These are phyloP conservation scores for Hyaena hyaena DNA, from an alignment of 2,113 vertebrate genomes.

Conservation along the genomic window DNA sequence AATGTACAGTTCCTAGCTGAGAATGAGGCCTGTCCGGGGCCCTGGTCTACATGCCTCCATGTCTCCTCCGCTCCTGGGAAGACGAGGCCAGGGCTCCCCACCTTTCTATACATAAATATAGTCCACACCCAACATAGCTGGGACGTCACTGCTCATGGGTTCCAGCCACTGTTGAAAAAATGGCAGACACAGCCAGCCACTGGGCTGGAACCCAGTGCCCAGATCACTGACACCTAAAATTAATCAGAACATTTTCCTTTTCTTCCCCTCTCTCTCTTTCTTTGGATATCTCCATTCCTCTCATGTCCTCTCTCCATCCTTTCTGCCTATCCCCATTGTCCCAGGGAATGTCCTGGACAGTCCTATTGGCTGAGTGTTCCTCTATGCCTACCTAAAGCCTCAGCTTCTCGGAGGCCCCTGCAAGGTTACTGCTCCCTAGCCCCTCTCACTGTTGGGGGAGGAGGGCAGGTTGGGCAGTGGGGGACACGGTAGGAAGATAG, in stretches of 20 bases:
- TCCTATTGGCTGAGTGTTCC: not conserved
- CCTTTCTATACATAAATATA: not conserved
- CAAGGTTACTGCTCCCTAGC: not conserved
- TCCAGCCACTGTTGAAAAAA: not conserved
- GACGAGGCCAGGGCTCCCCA: not conserved
- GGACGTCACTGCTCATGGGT: not conserved
- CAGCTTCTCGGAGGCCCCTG: not conserved
- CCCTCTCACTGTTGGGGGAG: not conserved
- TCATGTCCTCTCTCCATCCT: not conserved
- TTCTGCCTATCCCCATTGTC: not conserved
- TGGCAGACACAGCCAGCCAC: not conserved
- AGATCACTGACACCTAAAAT: not conserved
- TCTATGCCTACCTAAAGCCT: not conserved
- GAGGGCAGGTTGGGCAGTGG: not conserved
- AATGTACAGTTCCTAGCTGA: not conserved
- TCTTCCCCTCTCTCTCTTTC: not conserved
- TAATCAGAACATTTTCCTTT: not conserved
- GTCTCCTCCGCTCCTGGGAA: not conserved
- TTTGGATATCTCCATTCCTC: not conserved
- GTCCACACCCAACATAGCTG: not conserved
- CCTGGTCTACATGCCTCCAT: not conserved
- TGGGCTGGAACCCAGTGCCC: not conserved
- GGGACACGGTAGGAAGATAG: not conserved
- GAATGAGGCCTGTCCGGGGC: not conserved
- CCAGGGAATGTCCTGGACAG: not conserved